Evolutionary conservation across 2,113 vertebrate genomes (phyloP).

Genomic region (Brachyhypopomus gauderio): DNA sequence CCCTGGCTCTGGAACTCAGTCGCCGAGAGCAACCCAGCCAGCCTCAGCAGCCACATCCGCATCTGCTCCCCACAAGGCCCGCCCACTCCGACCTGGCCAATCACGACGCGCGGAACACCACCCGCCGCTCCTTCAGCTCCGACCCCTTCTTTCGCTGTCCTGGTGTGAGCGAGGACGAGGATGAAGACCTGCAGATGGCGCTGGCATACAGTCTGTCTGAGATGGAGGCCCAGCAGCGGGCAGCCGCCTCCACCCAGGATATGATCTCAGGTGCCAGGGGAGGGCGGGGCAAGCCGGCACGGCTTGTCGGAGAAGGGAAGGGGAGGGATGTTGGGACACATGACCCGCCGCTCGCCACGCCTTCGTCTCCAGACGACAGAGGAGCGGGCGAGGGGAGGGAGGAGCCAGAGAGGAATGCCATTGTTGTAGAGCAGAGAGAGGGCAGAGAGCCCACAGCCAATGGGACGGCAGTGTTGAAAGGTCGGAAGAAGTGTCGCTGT

Average conservation of each 20-base stretch:
- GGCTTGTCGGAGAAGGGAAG: neutral
- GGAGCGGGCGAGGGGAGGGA: slow-evolving; percentile 23
- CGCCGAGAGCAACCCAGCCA: slow-evolving; percentile 80
- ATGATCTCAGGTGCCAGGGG: slow-evolving; percentile 75
- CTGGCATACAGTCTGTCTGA: slow-evolving; percentile 97
- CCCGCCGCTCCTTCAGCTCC: slow-evolving; percentile 75
- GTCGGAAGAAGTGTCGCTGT: slow-evolving; percentile 71
- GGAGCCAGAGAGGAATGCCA: slow-evolving; percentile 35
- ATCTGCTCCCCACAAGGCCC: slow-evolving; percentile 66
- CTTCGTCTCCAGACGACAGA: slow-evolving; percentile 16
- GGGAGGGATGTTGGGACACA: slow-evolving; percentile 7
- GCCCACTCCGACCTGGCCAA: slow-evolving; percentile 20
- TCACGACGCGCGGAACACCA: slow-evolving; percentile 39
- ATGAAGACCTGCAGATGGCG: slow-evolving; percentile 94
- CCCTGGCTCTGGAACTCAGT: slow-evolving; percentile 90
- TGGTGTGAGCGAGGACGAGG: slow-evolving; percentile 77
- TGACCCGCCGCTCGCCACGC: slow-evolving; percentile 43
- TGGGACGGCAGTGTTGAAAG: slow-evolving; percentile 56
- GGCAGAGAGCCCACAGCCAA: slow-evolving; percentile 47
- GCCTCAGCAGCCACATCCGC: slow-evolving; percentile 50
- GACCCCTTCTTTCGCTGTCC: slow-evolving; percentile 75
- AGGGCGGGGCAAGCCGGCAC: slow-evolving; percentile 31
- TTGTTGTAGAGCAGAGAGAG: slow-evolving; percentile 31
- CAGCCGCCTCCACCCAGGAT: slow-evolving; percentile 72
- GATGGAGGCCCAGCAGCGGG: slow-evolving; percentile 87